Evolutionary conservation across 1,140 invertebrate genomes (phyloP).

Genomic region (Camponotus pennsylvanicus): DNA sequence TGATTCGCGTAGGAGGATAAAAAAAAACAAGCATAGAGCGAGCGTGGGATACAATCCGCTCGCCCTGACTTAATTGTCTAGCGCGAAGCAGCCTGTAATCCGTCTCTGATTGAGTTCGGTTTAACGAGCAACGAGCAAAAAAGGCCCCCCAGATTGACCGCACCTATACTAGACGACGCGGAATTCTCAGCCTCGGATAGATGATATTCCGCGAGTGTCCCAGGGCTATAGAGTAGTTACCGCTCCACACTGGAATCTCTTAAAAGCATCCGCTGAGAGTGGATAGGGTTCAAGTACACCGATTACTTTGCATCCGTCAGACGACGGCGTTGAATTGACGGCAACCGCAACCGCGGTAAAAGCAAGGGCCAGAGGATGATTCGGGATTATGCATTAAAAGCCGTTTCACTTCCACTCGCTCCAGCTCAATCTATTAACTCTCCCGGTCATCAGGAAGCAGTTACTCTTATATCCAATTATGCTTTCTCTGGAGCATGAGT

Average conservation of each 20-base stretch:
- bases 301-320: conserved; percentile 25
- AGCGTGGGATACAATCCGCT: conserved; percentile 57
- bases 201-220: conserved; percentile 36
- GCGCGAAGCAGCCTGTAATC: conserved; percentile 49
- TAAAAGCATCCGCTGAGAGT: conserved; percentile 22
- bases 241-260: conserved; percentile 6
- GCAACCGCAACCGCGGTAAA: not conserved
- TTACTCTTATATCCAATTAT: conserved; percentile 40
- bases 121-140: conserved; percentile 38
- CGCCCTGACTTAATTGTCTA: conserved; percentile 49
- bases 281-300: conserved; percentile 42
- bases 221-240: not conserved
- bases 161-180: conserved; percentile 7
- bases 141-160: conserved; percentile 31
- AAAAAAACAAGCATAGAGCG: conserved; percentile 18
- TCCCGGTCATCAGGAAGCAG: conserved; percentile 18
- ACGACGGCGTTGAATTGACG: conserved; percentile 2
- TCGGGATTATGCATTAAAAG: conserved; percentile 35
- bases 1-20: conserved; percentile 21
- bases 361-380: not conserved
- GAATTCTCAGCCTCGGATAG: conserved; percentile 1
- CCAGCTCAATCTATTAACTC: conserved; percentile 17
- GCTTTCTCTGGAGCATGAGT: conserved; percentile 29
- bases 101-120: conserved; percentile 40
- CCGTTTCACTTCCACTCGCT: conserved; percentile 19